These are phyloP conservation scores for Leptodirus hochenwartii DNA, from an alignment of 2,888 invertebrate species.

Conservation along the genomic window DNA sequence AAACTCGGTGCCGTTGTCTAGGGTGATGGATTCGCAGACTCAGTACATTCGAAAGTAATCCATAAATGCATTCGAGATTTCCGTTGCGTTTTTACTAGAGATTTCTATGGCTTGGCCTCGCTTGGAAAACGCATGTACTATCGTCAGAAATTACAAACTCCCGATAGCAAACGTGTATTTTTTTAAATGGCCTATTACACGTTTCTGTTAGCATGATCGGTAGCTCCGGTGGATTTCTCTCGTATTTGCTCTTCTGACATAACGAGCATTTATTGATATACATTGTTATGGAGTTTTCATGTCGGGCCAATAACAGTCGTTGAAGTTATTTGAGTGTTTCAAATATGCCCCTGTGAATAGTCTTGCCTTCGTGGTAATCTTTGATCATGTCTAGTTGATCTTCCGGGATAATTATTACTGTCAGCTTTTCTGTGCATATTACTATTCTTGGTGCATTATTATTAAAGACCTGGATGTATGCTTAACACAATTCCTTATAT, in stretches of 20 bases:
- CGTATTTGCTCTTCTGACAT: conserved; percentile 8
- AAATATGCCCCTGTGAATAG: conserved; percentile 11
- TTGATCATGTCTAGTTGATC: conserved; percentile 8
- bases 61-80: conserved; percentile 10
- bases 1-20: conserved; percentile 13
- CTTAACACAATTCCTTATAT: neutral
- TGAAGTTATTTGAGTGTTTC: conserved; percentile 11
- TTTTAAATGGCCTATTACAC: conserved; percentile 8
- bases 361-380: conserved; percentile 11
- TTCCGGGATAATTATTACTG: conserved; percentile 8
- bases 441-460: neutral
- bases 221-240: conserved; percentile 7
- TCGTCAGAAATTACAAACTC: conserved; percentile 12
- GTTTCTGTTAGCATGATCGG: conserved; percentile 5
- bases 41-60: conserved; percentile 12
- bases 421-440: conserved; percentile 9
- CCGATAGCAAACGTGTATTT: conserved; percentile 5
- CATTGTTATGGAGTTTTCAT: conserved; percentile 5
- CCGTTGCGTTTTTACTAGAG: conserved; percentile 5
- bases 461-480: neutral
- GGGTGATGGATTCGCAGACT: conserved; percentile 11
- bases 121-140: conserved; percentile 13
- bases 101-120: conserved; percentile 12
- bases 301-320: conserved; percentile 11
- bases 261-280: conserved; percentile 7